Conservation (phyloP, 1,140 invertebrate genomes). For the Ruditapes philippinarum region DNA sequence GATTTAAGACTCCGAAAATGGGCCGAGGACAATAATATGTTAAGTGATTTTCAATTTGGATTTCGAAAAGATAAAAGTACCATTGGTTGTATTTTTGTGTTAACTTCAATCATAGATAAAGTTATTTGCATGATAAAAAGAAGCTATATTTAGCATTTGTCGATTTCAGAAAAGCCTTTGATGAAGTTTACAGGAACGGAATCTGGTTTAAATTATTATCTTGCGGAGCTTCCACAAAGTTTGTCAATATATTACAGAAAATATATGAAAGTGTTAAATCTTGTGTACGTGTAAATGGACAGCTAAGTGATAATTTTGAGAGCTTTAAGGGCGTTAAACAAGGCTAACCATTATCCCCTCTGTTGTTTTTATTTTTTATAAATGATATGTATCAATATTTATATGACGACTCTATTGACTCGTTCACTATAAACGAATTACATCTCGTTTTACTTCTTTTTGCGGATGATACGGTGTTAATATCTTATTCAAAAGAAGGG, state of each 20-base stretch:
- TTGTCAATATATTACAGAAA: conserved; percentile 20
- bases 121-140: not conserved
- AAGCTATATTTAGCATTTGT: not conserved
- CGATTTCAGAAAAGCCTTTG: conserved; percentile 3
- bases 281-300: not conserved
- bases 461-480: not conserved
- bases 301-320: not conserved
- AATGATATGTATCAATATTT: too few species aligned
- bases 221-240: not conserved
- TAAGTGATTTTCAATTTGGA: conserved; percentile 43
- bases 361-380: conserved; percentile 42
- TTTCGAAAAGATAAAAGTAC: conserved; percentile 8
- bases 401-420: not conserved
- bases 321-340: not conserved
- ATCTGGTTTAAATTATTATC: too few species aligned
- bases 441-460: not conserved
- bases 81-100: not conserved
- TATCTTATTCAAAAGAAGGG: not conserved
- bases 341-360: conserved; percentile 35
- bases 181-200: too few species aligned
- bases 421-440: not conserved
- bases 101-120: not conserved
- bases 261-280: conserved; percentile 29
- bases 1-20: not conserved
- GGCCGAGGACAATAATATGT: not conserved